Percentiles rank a stretch among this genome's conserved stretches.
phyloP scores from a whole-genome alignment of 2,888 invertebrate species.

The Pristionchus entomophagus region DNA sequence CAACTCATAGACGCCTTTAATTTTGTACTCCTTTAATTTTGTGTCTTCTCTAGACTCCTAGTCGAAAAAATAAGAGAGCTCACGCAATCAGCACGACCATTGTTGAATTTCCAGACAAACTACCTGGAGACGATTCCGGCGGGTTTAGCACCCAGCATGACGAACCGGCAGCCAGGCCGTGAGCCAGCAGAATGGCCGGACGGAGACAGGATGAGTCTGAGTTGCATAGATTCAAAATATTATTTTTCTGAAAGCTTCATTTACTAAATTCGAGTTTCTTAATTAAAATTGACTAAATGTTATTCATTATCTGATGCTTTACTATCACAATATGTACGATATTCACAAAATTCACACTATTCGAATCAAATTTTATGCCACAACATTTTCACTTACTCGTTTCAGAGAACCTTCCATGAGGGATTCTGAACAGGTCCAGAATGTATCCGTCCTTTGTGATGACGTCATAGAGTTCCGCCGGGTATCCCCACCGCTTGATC shows the following conservation, averaged over 20 bases:
- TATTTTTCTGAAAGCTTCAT: not conserved
- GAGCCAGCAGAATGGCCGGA: not conserved
- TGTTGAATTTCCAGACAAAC: no score
- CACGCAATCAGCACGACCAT: no score
- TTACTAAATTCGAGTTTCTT: not conserved
- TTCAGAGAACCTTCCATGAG: conserved; percentile 76
- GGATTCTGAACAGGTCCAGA: conserved; percentile 79
- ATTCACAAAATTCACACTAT: not conserved
- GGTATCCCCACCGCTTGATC: conserved; percentile 78
- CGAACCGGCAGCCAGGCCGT: not conserved
- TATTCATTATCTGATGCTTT: not conserved
- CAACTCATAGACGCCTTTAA: no score
- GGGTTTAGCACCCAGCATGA: not conserved
- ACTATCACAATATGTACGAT: not conserved
- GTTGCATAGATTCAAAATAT: not conserved
- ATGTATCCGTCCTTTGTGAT: conserved; percentile 79
- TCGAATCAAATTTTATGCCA: no score
- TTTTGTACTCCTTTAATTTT: no score
- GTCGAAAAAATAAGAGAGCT: no score
- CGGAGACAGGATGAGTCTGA: not conserved
- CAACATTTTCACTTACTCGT: not conserved
- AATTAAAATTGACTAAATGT: not conserved
- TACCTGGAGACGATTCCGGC: not conserved
- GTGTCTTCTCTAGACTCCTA: no score
- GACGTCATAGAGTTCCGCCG: conserved; percentile 78